Evolutionary conservation across 2,888 invertebrate species (phyloP), one percentile per base, ranked within the genome.

Genomic region (Pherbina coryleti): DNA sequence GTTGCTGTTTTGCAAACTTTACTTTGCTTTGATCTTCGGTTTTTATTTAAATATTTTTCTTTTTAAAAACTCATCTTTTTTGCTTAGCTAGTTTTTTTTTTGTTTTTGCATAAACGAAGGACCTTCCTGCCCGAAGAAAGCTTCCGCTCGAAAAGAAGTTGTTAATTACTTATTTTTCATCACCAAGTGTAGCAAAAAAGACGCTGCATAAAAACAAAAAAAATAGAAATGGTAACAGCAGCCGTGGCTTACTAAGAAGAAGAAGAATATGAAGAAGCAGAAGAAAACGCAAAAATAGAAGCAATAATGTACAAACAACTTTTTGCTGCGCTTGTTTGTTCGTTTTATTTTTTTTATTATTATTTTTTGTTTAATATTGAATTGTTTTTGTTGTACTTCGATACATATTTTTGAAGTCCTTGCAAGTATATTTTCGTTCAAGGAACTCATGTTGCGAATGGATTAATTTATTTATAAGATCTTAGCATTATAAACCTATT

Each of bases 61-160:
- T 9, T 60, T 25, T 22, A 55, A 7, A 19, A 55, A 55, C 7
- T 8, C 14, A 17, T 19, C 8, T 64, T n/a, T 49, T n/a, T 69
- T 17, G 11, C 11, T 25, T 25, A 22, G 34, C 34, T 66, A 37
- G 44, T 44, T 44, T 60, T 34, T 11, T 37, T 44, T 37, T 34
- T 66, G 44, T 37, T 19, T 37, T 67, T 67, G 14, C 69, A 14
- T 62, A 28, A 51, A 44, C 22, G 75, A 49, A 31, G 66, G 66
- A 64, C 64, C 11, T 66, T 17, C 28, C 31, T 34, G 66, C 22
- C 53, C 44, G 31, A 34, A 49, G 9, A 51, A 49, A 28, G 66
- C 67, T 75, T 75, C 75, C 75, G 75, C 75, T 75, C 25, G 67
- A 66, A 67, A 57, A 75, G 75, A 75, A 75, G 75, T 75, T 75